Conservation (phyloP, 2,113 vertebrate species). For the Pygoscelis antarcticus region DNA sequence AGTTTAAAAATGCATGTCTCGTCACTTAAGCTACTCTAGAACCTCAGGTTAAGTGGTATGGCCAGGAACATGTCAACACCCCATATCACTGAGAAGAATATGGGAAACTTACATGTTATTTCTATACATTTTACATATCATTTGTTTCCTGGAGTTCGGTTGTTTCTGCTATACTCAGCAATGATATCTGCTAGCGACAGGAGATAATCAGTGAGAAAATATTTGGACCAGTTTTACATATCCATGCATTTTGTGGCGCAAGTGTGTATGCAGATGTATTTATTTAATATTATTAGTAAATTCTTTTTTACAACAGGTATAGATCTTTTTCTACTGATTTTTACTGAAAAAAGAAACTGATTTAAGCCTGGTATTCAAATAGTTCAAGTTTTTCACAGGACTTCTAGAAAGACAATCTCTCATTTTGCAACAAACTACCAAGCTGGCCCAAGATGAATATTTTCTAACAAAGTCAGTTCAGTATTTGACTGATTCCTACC, state of each 20-base stretch:
- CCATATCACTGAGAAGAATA: neutral
- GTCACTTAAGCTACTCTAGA: neutral
- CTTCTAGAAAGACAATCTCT: neutral
- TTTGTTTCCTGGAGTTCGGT: neutral
- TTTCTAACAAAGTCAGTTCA: neutral
- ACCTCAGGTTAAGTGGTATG: neutral
- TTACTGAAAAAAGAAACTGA: neutral
- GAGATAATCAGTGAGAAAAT: neutral
- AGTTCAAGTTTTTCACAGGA: neutral
- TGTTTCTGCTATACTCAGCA: neutral
- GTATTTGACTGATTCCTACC: neutral
- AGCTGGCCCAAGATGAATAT: neutral
- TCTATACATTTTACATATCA: neutral
- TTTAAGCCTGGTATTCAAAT: neutral
- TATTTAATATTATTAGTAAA: neutral
- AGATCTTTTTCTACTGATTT: neutral
- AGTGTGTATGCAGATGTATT: neutral
- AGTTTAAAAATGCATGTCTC: neutral
- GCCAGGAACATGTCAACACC: neutral
- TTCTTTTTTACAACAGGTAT: neutral
- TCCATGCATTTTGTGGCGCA: neutral
- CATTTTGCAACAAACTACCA: neutral
- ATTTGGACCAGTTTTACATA: neutral
- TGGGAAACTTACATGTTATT: neutral
- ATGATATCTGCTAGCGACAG: neutral